A percentile compares a stretch with the other conserved stretches of the same genome.
Evolutionary conservation across 2,113 vertebrate genomes (phyloP).

Genomic region (Cyanoramphus novaezelandiae): DNA sequence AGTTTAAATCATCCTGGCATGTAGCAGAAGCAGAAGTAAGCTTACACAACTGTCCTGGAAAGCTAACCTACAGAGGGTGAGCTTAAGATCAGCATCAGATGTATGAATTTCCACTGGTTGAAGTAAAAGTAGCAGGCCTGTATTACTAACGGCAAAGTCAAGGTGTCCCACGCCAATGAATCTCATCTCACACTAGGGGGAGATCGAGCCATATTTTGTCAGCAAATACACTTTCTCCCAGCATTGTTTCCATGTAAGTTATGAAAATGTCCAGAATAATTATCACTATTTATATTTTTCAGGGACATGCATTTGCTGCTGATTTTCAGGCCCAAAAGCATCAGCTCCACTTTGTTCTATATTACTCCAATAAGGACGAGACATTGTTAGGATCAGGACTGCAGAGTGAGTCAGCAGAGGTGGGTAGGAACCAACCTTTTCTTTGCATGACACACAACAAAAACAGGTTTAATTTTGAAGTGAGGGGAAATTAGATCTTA

Average conservation of each 20-base stretch:
- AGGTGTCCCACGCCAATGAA: background rate
- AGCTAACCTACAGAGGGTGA: background rate
- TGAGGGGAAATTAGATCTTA: background rate
- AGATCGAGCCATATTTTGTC: background rate
- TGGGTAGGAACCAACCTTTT: background rate
- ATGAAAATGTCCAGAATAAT: background rate
- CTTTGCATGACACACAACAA: background rate
- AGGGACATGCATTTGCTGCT: background rate
- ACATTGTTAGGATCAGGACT: background rate
- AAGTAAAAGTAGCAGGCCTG: background rate
- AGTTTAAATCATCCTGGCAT: background rate
- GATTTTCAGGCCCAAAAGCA: background rate
- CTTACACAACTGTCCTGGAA: background rate
- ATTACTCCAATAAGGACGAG: background rate
- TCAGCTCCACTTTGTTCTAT: background rate
- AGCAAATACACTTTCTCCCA: background rate
- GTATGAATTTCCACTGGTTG: background rate
- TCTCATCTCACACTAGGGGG: slow-evolving; percentile 18
- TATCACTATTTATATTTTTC: background rate
- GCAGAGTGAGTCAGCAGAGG: background rate
- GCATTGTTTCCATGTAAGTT: background rate
- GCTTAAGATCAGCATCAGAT: background rate
- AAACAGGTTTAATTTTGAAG: background rate
- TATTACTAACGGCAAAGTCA: background rate
- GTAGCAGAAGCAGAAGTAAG: background rate